These are phyloP conservation scores for Blastobasis adustella DNA, from an alignment of 2,888 invertebrate species.

Conservation along the genomic window DNA sequence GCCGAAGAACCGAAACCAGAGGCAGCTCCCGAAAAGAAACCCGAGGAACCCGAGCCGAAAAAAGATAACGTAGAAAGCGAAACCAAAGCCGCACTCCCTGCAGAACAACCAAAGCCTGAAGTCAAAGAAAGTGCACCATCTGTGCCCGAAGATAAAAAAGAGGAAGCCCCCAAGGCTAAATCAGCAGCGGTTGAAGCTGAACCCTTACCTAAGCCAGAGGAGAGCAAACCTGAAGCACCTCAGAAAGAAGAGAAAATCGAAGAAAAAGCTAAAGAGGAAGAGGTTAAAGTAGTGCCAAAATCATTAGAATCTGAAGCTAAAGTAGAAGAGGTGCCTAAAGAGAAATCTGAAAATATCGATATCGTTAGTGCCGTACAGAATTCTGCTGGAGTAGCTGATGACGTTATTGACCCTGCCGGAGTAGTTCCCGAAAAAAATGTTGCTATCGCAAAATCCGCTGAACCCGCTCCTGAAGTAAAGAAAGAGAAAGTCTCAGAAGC, in stretches of 20 bases:
- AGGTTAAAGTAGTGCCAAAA: slow-evolving; percentile 28
- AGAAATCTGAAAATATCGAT: slow-evolving; percentile 38
- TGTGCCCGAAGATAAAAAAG: slow-evolving; percentile 25
- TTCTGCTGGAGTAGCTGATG: slow-evolving; percentile 49
- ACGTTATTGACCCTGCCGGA: slow-evolving; percentile 38
- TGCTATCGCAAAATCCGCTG: slow-evolving; percentile 48
- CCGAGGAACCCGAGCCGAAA: slow-evolving; percentile 33
- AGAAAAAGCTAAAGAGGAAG: slow-evolving; percentile 24
- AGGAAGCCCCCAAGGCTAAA: slow-evolving; percentile 32
- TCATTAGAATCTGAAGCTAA: slow-evolving; percentile 28
- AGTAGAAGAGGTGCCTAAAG: slow-evolving; percentile 39
- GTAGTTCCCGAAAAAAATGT: slow-evolving; percentile 49
- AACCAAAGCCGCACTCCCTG: slow-evolving; percentile 26
- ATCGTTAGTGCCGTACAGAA: slow-evolving; percentile 44
- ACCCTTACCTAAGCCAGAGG: slow-evolving; percentile 14
- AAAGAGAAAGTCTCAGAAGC: slow-evolving; percentile 14
- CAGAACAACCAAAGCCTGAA: slow-evolving; percentile 24
- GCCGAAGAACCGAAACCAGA: slow-evolving; percentile 32
- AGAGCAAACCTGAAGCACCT: slow-evolving; percentile 13
- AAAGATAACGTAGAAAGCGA: slow-evolving; percentile 30
- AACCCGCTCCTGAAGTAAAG: slow-evolving; percentile 29
- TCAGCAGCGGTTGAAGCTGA: slow-evolving; percentile 18
- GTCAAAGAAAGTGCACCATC: slow-evolving; percentile 22
- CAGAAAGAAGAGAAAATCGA: slow-evolving; percentile 17
- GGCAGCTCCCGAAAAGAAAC: slow-evolving; percentile 28